Evolutionary conservation across 2,113 vertebrate species (phyloP), one percentile per base, ranked within the genome.

Genomic region (Nibea coibor): DNA sequence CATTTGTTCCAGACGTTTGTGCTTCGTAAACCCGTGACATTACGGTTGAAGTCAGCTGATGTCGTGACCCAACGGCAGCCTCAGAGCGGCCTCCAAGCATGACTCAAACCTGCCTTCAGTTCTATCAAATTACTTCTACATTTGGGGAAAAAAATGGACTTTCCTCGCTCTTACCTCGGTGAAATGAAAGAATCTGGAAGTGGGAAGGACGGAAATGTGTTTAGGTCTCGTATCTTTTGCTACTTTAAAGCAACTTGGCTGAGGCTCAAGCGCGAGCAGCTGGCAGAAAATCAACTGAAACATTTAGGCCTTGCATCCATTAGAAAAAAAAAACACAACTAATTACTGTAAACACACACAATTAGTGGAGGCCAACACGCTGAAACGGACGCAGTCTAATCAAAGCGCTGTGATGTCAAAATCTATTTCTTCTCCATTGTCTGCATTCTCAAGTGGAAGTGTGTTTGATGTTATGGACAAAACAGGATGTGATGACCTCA

Each of bases 401-500:
- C 85, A 87, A 87, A 87, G 77, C 43, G 35, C 50, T 22, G 22
- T 87, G 88, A 91, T 90, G 90, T 92, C 93, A 92, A 84, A 80
- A 82, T 85, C 90, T 87, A 91, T 91, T 92, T 86, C 84, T 87
- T 86, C 80, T 19, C 93, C 81, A 94, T 94, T 94, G 93, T 94
- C 87, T 66, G 58, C 28, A 70, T 72, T 59, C 28, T 3, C 3
- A 3, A 80, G 81, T 72, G 91, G 90, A 91, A 82, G 84, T 76
- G 85, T 22, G 65, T 91, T 91, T 90, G 89, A 92, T 72, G 86
- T 89, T 48, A 69, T 63, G 84, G 87, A 89, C 87, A 92, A 93
- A 94, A 94, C 93, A 94, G 94, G 93, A 94, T 83, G 85, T 12
- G 31, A 81, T 83, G 87, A 91, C 72, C 78, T 93, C 83, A 88